A percentile compares a stretch with the other conserved stretches of the same genome.
Conservation (phyloP, 2,113 vertebrate species). For the Gadus chalcogrammus region DNA sequence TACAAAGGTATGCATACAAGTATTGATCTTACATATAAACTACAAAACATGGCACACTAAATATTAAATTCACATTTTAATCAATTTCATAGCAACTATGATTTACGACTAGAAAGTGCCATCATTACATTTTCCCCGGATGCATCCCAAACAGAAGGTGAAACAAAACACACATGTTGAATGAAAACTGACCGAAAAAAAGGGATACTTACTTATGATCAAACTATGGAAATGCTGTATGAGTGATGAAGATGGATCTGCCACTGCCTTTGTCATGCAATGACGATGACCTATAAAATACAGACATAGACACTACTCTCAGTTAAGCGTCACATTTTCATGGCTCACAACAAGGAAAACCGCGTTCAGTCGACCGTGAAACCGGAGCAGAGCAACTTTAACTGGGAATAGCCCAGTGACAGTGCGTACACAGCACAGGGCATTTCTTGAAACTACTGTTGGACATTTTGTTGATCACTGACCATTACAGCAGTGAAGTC, state of each 20-base stretch:
- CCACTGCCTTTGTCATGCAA: slow-evolving; percentile 90
- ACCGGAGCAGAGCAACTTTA: slow-evolving; percentile 37
- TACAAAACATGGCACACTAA: background rate
- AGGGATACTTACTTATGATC: slow-evolving; percentile 86
- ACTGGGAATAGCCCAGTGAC: slow-evolving; percentile 11
- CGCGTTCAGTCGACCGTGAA: slow-evolving; percentile 8
- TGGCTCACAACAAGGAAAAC: slow-evolving; percentile 39
- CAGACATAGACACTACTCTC: slow-evolving; percentile 80
- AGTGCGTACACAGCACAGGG: slow-evolving; percentile 7
- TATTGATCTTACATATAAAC: too few relatives aligned
- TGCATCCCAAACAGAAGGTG: background rate
- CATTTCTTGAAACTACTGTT: slow-evolving; percentile 39
- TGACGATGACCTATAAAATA: slow-evolving; percentile 96
- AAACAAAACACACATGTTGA: background rate
- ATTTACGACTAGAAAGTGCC: background rate
- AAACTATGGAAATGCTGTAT: slow-evolving; percentile 84
- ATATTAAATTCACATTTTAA: background rate
- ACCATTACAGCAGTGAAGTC: slow-evolving; percentile 48
- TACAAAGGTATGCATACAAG: too few relatives aligned
- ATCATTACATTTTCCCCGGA: background rate
- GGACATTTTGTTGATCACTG: slow-evolving; percentile 56
- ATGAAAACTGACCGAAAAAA: slow-evolving; percentile 41
- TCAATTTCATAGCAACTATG: background rate
- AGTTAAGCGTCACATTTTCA: slow-evolving; percentile 66
- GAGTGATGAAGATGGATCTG: slow-evolving; percentile 85